Evolutionary conservation across 2,888 invertebrate genomes (phyloP).

Genomic region (Argyra leucocephala): DNA sequence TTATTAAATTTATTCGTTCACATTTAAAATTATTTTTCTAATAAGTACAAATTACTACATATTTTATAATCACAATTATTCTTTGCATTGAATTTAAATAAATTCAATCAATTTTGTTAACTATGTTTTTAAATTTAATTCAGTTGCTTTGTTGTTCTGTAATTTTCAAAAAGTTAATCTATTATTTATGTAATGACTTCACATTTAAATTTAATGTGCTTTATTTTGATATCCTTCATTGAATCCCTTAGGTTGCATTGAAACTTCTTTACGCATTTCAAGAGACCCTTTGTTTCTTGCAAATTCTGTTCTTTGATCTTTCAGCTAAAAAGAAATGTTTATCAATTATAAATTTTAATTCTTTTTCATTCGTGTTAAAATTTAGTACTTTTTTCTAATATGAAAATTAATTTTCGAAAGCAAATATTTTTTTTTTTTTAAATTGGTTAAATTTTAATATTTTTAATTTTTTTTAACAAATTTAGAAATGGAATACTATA

Average conservation of each 20-base stretch:
- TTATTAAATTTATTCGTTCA: no score
- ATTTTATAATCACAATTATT: no score
- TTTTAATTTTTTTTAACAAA: background rate
- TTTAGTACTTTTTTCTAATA: slow-evolving; percentile 13
- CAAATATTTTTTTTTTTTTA: background rate
- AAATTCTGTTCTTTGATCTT: slow-evolving; percentile 41
- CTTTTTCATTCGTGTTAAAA: background rate
- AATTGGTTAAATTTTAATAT: background rate
- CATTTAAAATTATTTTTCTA: no score
- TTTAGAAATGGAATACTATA: background rate
- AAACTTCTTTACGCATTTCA: slow-evolving; percentile 38
- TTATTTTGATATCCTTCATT: background rate
- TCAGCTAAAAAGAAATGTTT: slow-evolving; percentile 29
- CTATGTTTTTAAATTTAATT: no score
- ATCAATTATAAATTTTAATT: background rate
- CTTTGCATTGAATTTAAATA: no score
- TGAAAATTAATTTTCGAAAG: slow-evolving; percentile 11
- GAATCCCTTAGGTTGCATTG: slow-evolving; percentile 22
- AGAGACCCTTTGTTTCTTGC: slow-evolving; percentile 35
- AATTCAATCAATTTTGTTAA: no score
- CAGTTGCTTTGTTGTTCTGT: no score
- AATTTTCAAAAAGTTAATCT: no score
- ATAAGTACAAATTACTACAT: no score
- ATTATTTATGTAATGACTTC: no score
- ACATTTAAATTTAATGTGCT: no score